Evolutionary conservation across 1,140 invertebrate species (phyloP).

Genomic region (Propsilocerus akamusi): DNA sequence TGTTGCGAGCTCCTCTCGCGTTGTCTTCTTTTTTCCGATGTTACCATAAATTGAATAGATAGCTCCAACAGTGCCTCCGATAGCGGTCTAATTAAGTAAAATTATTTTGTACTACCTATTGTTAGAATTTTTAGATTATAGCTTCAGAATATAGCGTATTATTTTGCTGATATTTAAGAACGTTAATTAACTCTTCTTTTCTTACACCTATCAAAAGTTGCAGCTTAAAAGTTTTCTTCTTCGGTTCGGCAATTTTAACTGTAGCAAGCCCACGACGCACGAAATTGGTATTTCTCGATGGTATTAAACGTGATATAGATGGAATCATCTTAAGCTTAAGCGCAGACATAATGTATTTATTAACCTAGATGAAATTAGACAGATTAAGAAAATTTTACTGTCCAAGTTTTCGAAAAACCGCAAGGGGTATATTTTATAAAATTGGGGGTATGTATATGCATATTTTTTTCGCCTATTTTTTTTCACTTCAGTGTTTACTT

Average conservation of each 20-base stretch:
- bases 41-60: slow-evolving; percentile 27
- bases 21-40: background rate
- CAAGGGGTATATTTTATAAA: no score
- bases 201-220: background rate
- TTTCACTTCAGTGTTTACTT: no score
- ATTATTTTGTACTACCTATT: background rate
- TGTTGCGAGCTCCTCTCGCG: slow-evolving; percentile 21
- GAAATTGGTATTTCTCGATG: background rate
- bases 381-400: no score
- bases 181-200: no score
- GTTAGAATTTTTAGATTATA: background rate
- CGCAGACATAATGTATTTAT: no score
- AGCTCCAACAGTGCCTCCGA: slow-evolving; percentile 14
- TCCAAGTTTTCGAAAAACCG: no score
- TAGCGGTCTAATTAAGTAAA: background rate
- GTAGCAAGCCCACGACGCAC: background rate
- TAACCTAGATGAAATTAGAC: no score
- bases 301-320: no score
- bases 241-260: background rate
- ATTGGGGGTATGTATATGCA: no score
- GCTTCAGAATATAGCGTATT: background rate
- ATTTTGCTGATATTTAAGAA: background rate
- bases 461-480: no score
- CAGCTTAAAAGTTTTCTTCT: background rate
- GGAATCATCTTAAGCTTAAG: no score